Conservation (phyloP, 2,113 vertebrate species). For the Hystrix brachyura region DNA sequence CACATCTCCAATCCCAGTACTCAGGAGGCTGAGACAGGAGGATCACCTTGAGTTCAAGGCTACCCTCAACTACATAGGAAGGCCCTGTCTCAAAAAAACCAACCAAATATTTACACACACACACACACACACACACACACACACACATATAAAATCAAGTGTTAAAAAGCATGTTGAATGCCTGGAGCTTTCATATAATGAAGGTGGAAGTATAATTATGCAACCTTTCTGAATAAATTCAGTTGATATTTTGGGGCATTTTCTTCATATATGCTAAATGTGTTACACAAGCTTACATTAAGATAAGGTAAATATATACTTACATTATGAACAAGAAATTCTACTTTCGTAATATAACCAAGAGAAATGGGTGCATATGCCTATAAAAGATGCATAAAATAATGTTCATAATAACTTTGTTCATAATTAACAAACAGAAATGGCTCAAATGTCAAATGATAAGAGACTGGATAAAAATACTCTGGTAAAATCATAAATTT, state of each 20-base stretch:
- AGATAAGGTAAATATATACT: conserved; percentile 35
- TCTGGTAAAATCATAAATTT: not conserved
- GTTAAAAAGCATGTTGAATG: not conserved
- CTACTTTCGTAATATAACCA: not conserved
- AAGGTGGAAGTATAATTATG: not conserved
- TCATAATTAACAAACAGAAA: conserved; percentile 12
- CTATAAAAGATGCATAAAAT: not conserved
- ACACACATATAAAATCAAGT: not conserved
- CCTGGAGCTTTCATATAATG: not conserved
- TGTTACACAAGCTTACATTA: conserved; percentile 18
- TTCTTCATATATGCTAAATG: conserved; percentile 30
- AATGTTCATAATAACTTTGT: not conserved
- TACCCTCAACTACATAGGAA: too few relatives aligned
- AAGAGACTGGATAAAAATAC: not conserved
- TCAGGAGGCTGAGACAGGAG: too few relatives aligned
- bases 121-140: too few relatives aligned
- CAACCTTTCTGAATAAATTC: not conserved
- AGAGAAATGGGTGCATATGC: not conserved
- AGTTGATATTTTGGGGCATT: not conserved
- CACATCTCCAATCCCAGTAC: too few relatives aligned
- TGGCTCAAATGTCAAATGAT: not conserved
- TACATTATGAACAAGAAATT: conserved; percentile 40
- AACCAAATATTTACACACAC: too few relatives aligned
- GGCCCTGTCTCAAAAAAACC: too few relatives aligned
- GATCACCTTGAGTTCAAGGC: too few relatives aligned